A percentile compares a stretch with the other conserved stretches of the same genome.
phyloP scores from a whole-genome alignment of 2,797 vertebrate species.

The Chaenodraco wilsoni region DNA sequence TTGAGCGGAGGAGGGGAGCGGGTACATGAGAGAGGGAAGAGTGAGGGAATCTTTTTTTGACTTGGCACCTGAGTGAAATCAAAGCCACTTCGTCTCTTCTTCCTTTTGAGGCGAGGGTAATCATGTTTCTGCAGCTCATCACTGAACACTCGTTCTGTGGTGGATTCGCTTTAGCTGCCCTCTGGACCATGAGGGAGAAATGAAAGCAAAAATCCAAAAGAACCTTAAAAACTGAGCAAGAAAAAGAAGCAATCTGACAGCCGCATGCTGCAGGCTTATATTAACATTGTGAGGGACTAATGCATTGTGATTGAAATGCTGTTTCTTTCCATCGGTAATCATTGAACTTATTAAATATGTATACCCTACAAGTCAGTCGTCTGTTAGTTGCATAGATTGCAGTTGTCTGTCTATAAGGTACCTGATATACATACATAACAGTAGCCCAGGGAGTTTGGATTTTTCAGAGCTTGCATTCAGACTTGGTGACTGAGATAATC shows the following conservation, averaged over 20 bases:
- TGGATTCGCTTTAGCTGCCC: slow-evolving; percentile 67
- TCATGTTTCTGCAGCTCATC: slow-evolving; percentile 76
- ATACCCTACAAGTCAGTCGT: slow-evolving; percentile 4
- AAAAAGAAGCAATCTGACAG: slow-evolving; percentile 50
- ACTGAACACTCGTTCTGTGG: slow-evolving; percentile 68
- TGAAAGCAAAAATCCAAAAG: slow-evolving; percentile 72
- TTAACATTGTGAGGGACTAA: slow-evolving; percentile 23
- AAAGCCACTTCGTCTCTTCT: slow-evolving; percentile 66
- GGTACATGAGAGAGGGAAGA: slow-evolving; percentile 22
- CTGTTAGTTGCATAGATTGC: slow-evolving; percentile 27
- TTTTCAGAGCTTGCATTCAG: slow-evolving; percentile 57
- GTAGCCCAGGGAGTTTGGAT: slow-evolving; percentile 23
- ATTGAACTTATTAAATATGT: slow-evolving; percentile 44
- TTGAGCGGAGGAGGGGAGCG: slow-evolving; percentile 59
- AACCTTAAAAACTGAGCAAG: slow-evolving; percentile 51
- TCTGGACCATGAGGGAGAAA: slow-evolving; percentile 69
- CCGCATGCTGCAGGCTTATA: slow-evolving; percentile 48
- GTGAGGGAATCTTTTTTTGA: slow-evolving; percentile 43
- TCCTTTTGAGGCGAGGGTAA: slow-evolving; percentile 75
- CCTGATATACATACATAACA: slow-evolving; percentile 28
- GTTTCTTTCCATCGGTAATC: slow-evolving; percentile 30
- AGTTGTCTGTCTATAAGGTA: slow-evolving; percentile 16
- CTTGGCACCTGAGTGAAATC: slow-evolving; percentile 74
- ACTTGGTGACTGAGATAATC: slow-evolving; percentile 72
- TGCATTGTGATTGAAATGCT: slow-evolving; percentile 21